Conservation (phyloP, 1,140 invertebrate species). For the Lanistes nyassanus region DNA sequence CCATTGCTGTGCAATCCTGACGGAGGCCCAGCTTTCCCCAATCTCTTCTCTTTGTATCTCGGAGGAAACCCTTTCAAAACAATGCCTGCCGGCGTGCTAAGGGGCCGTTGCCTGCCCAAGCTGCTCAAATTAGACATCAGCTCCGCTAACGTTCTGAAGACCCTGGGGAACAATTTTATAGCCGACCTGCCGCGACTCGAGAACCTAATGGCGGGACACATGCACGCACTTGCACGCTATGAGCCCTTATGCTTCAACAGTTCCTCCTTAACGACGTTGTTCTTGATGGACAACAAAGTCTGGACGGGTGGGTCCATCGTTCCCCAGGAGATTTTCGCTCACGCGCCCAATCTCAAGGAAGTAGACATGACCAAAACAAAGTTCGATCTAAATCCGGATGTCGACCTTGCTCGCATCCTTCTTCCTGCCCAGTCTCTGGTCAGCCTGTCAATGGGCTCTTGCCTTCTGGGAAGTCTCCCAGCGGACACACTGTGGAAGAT, state of each 20-base stretch:
- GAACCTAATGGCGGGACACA: neutral
- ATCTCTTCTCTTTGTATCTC: neutral
- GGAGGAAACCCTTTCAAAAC: neutral
- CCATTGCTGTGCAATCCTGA: neutral
- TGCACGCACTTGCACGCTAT: neutral
- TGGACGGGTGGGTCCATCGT: neutral
- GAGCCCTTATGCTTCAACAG: neutral
- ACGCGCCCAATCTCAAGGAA: neutral
- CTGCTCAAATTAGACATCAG: constrained; percentile 3
- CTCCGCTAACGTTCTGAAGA: neutral
- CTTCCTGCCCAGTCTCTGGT: neutral
- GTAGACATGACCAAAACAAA: neutral
- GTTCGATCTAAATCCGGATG: neutral
- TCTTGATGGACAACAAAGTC: neutral
- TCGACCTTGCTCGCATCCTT: neutral
- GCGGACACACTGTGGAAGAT: neutral
- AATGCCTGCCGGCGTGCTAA: neutral
- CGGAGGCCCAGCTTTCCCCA: neutral
- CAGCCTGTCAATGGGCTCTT: neutral
- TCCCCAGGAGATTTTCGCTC: neutral
- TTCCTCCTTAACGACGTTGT: constrained; percentile 1
- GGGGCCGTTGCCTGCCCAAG: neutral
- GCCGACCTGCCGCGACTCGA: neutral
- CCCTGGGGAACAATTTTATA: neutral
- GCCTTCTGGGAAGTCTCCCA: neutral